These are phyloP conservation scores for Progne subis DNA, from an alignment of 2,113 vertebrate species.

Conservation along the genomic window DNA sequence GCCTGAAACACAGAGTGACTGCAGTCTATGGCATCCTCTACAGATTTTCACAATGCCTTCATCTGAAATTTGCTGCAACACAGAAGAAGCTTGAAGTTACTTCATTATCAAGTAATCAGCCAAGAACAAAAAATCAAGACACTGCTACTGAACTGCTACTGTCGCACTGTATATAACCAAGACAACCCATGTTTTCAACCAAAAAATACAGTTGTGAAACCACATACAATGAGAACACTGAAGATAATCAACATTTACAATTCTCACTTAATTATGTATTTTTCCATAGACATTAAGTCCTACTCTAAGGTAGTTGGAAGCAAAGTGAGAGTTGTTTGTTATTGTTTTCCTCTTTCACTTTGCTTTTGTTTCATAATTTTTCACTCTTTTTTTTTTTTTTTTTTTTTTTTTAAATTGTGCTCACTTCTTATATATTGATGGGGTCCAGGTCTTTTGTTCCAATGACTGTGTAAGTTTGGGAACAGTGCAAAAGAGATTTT, in stretches of 20 bases:
- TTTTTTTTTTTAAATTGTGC: neutral
- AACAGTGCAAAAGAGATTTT: neutral
- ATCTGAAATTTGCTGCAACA: conserved; percentile 85
- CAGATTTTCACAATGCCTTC: conserved; percentile 89
- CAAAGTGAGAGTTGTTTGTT: neutral
- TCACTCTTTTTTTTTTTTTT: neutral
- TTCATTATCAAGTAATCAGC: neutral
- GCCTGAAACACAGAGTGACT: conserved; percentile 90
- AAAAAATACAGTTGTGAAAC: neutral
- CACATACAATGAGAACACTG: neutral
- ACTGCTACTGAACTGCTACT: neutral
- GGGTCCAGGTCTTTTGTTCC: neutral
- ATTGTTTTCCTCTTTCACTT: neutral
- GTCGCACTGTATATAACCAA: neutral
- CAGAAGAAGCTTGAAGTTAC: conserved; percentile 15
- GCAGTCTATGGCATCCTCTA: conserved; percentile 86
- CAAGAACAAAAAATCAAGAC: neutral
- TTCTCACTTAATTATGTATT: neutral
- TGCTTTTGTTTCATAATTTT: neutral
- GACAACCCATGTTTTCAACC: neutral
- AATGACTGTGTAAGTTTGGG: neutral
- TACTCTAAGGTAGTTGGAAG: neutral
- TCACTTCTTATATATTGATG: neutral
- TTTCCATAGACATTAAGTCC: neutral
- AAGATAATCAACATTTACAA: neutral